Evolutionary conservation across 1,140 invertebrate species (phyloP).

Genomic region (Polyergus mexicanus): DNA sequence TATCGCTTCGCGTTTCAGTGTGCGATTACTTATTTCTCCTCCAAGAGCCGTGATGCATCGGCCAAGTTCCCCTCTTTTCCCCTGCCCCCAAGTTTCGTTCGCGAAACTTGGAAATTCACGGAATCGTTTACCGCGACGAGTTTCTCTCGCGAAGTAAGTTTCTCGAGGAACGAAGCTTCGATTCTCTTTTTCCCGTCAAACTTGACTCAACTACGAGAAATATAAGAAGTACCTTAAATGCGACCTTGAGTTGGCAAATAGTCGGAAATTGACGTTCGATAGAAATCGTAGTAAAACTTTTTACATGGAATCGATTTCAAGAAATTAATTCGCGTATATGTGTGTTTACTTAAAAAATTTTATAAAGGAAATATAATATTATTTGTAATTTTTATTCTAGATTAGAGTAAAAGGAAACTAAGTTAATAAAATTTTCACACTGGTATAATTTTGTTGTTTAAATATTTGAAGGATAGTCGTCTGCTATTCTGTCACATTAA

Average conservation of each 20-base stretch:
- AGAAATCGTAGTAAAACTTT: not conserved
- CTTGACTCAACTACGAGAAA: not conserved
- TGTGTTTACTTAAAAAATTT: constrained; percentile 27
- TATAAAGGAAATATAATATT: constrained; percentile 25
- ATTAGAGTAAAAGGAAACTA: not conserved
- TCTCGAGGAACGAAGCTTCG: not conserved
- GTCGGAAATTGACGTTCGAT: not conserved
- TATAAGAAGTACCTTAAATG: not conserved
- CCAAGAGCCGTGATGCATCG: not conserved
- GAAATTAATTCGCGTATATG: not conserved
- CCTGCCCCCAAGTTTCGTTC: not conserved
- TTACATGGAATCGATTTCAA: not conserved
- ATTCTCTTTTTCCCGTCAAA: constrained; percentile 14
- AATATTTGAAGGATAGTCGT: constrained; percentile 5
- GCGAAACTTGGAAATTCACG: constrained; percentile 29
- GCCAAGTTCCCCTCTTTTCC: constrained; percentile 5
- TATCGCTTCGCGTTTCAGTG: constrained; percentile 18
- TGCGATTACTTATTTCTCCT: constrained; percentile 41
- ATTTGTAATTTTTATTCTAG: not conserved
- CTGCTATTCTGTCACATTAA: not conserved
- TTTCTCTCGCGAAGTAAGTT: constrained; percentile 15
- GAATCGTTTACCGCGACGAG: constrained; percentile 25
- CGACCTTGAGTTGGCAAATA: constrained; percentile 43
- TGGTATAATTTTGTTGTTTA: constrained; percentile 17
- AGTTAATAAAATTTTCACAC: constrained; percentile 11